Percentiles rank a stretch among this genome's conserved stretches.
These are phyloP conservation scores for Laupala kohalensis DNA, from an alignment of 1,140 invertebrate genomes.

Conservation along the genomic window DNA sequence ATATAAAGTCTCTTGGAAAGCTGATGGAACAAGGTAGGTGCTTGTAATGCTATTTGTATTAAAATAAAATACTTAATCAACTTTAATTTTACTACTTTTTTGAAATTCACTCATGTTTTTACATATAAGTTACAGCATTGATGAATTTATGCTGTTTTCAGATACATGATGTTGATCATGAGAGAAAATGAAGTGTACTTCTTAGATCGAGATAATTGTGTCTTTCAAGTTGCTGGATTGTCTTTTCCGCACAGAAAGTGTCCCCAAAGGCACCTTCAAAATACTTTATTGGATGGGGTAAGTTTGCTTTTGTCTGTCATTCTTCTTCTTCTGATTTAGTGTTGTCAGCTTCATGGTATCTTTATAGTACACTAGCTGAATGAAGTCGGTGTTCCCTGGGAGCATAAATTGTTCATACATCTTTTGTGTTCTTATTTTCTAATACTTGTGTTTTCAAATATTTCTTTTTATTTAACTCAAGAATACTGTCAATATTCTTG, in stretches of 20 bases:
- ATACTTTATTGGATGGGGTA: slow-evolving; percentile 90
- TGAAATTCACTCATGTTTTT: not conserved
- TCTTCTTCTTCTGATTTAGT: too few relatives aligned
- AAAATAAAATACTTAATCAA: not conserved
- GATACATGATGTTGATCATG: slow-evolving; percentile 94
- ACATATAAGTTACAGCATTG: not conserved
- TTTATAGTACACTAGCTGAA: too few relatives aligned
- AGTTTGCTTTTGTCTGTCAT: too few relatives aligned
- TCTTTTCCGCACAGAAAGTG: slow-evolving; percentile 67
- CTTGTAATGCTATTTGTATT: not conserved
- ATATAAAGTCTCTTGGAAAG: slow-evolving; percentile 98
- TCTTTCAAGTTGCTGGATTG: slow-evolving; percentile 76
- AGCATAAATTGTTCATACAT: too few relatives aligned
- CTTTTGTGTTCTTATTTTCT: too few relatives aligned
- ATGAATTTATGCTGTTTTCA: slow-evolving; percentile 25
- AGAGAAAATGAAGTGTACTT: slow-evolving; percentile 76
- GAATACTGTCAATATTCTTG: too few relatives aligned
- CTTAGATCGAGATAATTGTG: slow-evolving; percentile 87
- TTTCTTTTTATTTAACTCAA: too few relatives aligned
- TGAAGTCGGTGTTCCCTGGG: too few relatives aligned
- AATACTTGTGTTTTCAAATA: too few relatives aligned
- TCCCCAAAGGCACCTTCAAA: slow-evolving; percentile 48
- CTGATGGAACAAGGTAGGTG: slow-evolving; percentile 79
- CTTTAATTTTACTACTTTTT: not conserved
- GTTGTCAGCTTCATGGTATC: too few relatives aligned